Evolutionary conservation across 2,797 vertebrate genomes (phyloP).

Genomic region (Gadopsis marmoratus): DNA sequence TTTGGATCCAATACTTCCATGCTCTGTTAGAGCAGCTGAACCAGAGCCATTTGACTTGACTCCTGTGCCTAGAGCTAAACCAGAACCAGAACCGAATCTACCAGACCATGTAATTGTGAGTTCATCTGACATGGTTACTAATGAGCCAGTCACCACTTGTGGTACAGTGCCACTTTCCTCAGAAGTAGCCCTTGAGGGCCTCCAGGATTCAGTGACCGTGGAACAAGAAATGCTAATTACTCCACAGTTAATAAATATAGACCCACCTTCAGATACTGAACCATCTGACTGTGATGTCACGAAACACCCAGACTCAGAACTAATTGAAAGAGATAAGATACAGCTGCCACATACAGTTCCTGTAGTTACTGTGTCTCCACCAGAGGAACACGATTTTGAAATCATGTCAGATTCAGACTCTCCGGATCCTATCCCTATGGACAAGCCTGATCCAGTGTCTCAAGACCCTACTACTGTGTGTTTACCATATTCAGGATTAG

Average conservation of each 20-base stretch:
- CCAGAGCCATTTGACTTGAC: constrained; percentile 67
- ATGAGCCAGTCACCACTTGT: constrained; percentile 35
- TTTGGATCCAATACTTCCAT: constrained; percentile 79
- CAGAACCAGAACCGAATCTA: constrained; percentile 48
- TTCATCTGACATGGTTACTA: constrained; percentile 37
- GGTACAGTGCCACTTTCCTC: constrained; percentile 10
- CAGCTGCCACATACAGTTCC: constrained; percentile 71
- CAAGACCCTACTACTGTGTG: constrained; percentile 54
- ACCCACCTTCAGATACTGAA: constrained; percentile 38
- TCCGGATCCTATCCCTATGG: constrained; percentile 46
- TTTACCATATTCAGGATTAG: constrained; percentile 60
- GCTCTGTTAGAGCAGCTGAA: constrained; percentile 65
- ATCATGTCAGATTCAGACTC: constrained; percentile 67
- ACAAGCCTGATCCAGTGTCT: constrained; percentile 53
- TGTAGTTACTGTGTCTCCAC: constrained; percentile 79
- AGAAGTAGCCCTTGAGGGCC: constrained; percentile 37
- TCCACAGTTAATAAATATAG: constrained; percentile 43
- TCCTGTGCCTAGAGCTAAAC: constrained; percentile 29
- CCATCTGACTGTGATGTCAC: constrained; percentile 33
- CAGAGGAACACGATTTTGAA: constrained; percentile 73
- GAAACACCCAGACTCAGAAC: constrained; percentile 47
- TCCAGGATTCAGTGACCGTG: constrained; percentile 48
- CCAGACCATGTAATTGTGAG: constrained; percentile 43
- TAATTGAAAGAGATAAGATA: constrained; percentile 52
- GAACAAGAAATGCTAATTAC: constrained; percentile 47